Conservation (phyloP, 2,888 invertebrate species). For the Anticlea derivata region DNA sequence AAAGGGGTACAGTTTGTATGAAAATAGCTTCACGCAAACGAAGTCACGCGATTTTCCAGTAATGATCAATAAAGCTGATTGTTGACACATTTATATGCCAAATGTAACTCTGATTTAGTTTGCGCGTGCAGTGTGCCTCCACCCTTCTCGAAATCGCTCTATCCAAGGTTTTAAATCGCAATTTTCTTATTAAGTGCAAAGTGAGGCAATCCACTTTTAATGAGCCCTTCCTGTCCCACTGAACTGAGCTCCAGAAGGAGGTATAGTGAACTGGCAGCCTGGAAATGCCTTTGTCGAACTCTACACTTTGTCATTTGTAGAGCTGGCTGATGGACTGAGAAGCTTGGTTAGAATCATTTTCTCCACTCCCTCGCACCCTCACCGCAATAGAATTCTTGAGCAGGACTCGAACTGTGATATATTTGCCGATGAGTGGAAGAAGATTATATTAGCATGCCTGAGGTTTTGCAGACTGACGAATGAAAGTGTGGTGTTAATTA, state of each 20-base stretch:
- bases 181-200: slow-evolving; percentile 58
- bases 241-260: slow-evolving; percentile 44
- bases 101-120: too few species aligned
- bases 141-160: slow-evolving; percentile 43
- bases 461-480: too few species aligned
- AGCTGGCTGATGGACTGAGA: slow-evolving; percentile 6
- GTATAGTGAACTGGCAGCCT: slow-evolving; percentile 36
- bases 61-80: too few species aligned
- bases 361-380: not conserved
- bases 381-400: too few species aligned
- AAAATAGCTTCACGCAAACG: too few species aligned
- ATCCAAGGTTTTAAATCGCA: slow-evolving; percentile 53
- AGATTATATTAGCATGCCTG: too few species aligned
- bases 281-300: slow-evolving; percentile 25
- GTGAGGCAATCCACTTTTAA: slow-evolving; percentile 67
- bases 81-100: too few species aligned
- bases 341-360: not conserved
- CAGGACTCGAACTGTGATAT: too few species aligned
- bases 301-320: slow-evolving; percentile 20
- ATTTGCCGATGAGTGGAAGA: too few species aligned
- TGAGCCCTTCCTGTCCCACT: slow-evolving; percentile 54
- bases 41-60: too few species aligned
- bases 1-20: too few species aligned
- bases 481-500: too few species aligned
- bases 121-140: slow-evolving; percentile 47